phyloP scores from a whole-genome alignment of 2,797 vertebrate genomes.

The Neostethus bicornis region DNA sequence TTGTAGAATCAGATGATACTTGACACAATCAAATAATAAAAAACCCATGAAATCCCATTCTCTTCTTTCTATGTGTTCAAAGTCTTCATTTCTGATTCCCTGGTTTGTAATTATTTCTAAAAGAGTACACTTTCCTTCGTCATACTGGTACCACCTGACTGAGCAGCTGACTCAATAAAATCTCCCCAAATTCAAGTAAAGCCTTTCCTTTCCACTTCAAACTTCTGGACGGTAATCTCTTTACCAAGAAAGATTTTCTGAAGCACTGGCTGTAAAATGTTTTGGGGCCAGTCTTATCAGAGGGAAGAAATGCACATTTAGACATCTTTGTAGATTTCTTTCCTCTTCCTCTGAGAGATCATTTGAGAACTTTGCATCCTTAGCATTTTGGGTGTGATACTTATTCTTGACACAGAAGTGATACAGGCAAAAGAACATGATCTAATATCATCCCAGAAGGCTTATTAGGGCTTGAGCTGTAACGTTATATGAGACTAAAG shows the following conservation, averaged over 20 bases:
- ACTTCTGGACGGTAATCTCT: slow-evolving; percentile 39
- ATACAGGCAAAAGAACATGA: slow-evolving; percentile 33
- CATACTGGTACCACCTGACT: slow-evolving; percentile 25
- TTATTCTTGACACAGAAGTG: slow-evolving; percentile 35
- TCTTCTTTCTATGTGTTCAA: slow-evolving; percentile 31
- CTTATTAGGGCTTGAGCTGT: slow-evolving; percentile 35
- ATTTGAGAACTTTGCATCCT: slow-evolving; percentile 29
- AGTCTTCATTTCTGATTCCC: slow-evolving; percentile 46
- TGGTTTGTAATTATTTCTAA: slow-evolving; percentile 35
- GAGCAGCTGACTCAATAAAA: slow-evolving; percentile 39
- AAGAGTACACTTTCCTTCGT: slow-evolving; percentile 33
- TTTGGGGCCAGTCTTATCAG: slow-evolving; percentile 35
- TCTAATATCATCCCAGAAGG: slow-evolving; percentile 47
- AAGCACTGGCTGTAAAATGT: slow-evolving; percentile 32
- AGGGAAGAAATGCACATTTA: slow-evolving; percentile 22
- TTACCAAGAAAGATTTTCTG: slow-evolving; percentile 41
- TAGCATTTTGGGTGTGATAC: slow-evolving; percentile 19
- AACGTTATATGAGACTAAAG: slow-evolving; percentile 41
- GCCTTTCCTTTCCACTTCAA: slow-evolving; percentile 27
- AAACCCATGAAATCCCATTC: slow-evolving; percentile 20
- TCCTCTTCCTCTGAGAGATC: slow-evolving; percentile 35
- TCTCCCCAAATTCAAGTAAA: slow-evolving; percentile 28
- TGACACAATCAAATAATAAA: slow-evolving; percentile 16
- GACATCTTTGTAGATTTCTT: slow-evolving; percentile 20
- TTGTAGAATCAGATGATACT: slow-evolving; percentile 13